These are phyloP conservation scores for Chrysocyon brachyurus DNA, from an alignment of 2,797 vertebrate genomes.

Conservation along the genomic window DNA sequence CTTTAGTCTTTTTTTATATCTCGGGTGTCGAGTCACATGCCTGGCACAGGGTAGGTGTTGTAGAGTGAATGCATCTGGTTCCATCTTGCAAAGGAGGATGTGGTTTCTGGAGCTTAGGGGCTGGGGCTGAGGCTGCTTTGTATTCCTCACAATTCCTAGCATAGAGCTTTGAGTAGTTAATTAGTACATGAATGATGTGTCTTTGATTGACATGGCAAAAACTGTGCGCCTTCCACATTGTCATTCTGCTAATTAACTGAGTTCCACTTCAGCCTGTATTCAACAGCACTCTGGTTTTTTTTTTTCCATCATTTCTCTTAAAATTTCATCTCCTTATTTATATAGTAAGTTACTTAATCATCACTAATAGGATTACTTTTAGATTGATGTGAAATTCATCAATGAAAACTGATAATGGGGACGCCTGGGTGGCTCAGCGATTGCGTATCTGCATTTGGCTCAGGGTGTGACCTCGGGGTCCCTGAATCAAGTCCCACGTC, in stretches of 20 bases:
- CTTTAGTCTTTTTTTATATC: neutral
- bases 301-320: neutral
- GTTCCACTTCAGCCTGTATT: neutral
- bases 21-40: neutral
- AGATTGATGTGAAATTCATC: neutral
- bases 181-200: neutral
- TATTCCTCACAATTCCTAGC: neutral
- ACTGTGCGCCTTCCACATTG: rapidly evolving
- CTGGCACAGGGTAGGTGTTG: too few relatives aligned
- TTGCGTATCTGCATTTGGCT: too few relatives aligned
- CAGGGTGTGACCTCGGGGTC: too few relatives aligned
- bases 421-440: too few relatives aligned
- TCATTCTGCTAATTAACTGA: neutral
- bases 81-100: neutral
- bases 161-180: neutral
- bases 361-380: neutral
- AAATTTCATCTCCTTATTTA: neutral
- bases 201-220: neutral
- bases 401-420: neutral
- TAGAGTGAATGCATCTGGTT: rapidly evolving
- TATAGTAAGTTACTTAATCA: neutral
- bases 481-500: too few relatives aligned
- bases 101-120: neutral
- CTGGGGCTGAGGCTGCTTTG: neutral
- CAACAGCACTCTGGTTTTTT: neutral